Percentiles rank a stretch among this genome's conserved stretches.
Evolutionary conservation across 2,797 vertebrate species (phyloP).

Genomic region (Melanotaenia maccullochi): DNA sequence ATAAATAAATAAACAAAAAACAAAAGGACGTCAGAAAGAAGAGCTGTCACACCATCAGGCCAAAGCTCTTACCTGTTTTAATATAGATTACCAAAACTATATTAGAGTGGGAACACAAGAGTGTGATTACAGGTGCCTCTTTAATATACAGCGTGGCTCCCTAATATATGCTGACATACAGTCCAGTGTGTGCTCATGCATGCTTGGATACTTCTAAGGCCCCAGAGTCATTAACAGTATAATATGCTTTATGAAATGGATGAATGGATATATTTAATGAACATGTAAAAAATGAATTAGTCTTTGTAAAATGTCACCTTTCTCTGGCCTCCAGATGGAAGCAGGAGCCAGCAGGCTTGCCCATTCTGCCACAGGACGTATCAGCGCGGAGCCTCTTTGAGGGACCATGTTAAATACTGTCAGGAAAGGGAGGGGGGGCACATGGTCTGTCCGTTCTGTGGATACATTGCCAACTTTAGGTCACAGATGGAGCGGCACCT

Average conservation of each 20-base stretch:
- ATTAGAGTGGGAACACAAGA: neutral
- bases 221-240: neutral
- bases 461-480: slow-evolving; percentile 81
- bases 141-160: neutral
- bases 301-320: slow-evolving; percentile 23
- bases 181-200: neutral
- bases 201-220: neutral
- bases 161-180: neutral
- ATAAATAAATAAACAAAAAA: neutral
- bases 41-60: neutral
- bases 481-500: slow-evolving; percentile 84
- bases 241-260: neutral
- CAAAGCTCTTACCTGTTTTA: neutral
- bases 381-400: slow-evolving; percentile 73
- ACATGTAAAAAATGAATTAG: neutral
- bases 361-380: slow-evolving; percentile 82
- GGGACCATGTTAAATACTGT: slow-evolving; percentile 84
- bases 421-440: slow-evolving; percentile 77
- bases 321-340: slow-evolving; percentile 61
- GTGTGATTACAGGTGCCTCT: neutral
- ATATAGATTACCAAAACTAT: neutral
- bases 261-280: neutral
- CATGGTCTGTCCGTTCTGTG: slow-evolving; percentile 81
- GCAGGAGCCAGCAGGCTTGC: slow-evolving; percentile 74
- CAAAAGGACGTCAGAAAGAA: neutral